Conservation (phyloP, 2,113 vertebrate species). For the Pterocles gutturalis region DNA sequence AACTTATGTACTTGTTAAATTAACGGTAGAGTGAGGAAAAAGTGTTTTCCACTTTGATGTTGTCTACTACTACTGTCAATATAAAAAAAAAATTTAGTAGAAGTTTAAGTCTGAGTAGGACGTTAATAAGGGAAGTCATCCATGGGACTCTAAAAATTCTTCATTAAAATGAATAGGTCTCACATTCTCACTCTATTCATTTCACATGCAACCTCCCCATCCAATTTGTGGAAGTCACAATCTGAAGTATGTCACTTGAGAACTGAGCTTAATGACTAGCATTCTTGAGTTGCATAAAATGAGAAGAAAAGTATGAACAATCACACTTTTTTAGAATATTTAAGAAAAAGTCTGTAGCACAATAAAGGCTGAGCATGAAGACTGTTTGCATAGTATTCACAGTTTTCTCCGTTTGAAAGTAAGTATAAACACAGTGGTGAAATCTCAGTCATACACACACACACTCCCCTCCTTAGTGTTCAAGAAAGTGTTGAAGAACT, state of each 20-base stretch:
- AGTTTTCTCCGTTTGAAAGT: background rate
- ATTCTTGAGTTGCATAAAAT: background rate
- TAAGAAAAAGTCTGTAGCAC: background rate
- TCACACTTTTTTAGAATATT: background rate
- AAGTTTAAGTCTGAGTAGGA: background rate
- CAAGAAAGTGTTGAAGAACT: background rate
- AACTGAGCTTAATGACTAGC: background rate
- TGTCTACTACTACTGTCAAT: background rate
- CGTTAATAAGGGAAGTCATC: background rate
- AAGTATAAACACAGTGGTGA: background rate
- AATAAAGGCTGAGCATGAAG: background rate
- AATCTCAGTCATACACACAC: background rate
- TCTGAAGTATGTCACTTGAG: background rate
- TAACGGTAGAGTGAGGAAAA: background rate
- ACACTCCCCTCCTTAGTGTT: background rate
- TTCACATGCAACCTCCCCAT: background rate
- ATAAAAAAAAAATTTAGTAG: background rate
- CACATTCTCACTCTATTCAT: background rate
- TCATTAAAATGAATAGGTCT: background rate
- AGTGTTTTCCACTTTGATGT: background rate
- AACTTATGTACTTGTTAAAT: background rate
- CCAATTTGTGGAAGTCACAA: background rate
- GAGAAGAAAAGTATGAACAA: background rate
- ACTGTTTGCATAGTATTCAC: background rate
- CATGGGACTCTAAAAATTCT: background rate